phyloP scores from a whole-genome alignment of 1,140 invertebrate species.

The Andrena cerasifolii region DNA sequence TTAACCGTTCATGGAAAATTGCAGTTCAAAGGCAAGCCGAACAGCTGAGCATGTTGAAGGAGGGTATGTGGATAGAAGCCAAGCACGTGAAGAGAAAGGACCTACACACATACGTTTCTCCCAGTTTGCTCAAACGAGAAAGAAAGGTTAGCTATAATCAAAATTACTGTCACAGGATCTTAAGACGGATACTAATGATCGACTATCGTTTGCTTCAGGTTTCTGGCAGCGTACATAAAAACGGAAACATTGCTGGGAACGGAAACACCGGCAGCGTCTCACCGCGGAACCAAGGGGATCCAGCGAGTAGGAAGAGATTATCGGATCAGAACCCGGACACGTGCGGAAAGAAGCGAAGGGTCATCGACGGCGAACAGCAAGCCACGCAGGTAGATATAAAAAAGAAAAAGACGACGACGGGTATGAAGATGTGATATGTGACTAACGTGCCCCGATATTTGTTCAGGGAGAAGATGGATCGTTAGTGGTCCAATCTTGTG shows the following conservation, averaged over 20 bases:
- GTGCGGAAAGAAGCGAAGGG: constrained; percentile 71
- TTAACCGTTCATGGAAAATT: not conserved
- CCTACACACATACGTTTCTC: constrained; percentile 88
- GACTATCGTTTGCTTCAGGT: constrained; percentile 45
- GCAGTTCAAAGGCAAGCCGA: constrained; percentile 86
- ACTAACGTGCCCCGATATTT: not conserved
- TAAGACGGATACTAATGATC: not conserved
- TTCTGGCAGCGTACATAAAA: constrained; percentile 70
- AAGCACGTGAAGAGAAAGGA: constrained; percentile 89
- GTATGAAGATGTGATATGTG: not conserved
- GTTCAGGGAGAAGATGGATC: constrained; percentile 72
- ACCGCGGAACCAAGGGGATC: constrained; percentile 65
- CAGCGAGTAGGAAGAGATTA: constrained; percentile 64
- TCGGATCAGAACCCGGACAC: constrained; percentile 71
- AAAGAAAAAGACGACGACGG: not conserved
- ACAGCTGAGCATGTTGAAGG: constrained; percentile 91
- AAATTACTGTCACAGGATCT: not conserved
- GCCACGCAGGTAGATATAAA: constrained; percentile 60
- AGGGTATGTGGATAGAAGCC: constrained; percentile 95
- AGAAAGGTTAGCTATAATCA: constrained; percentile 82
- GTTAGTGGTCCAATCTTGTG: constrained; percentile 72
- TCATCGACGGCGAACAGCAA: constrained; percentile 70
- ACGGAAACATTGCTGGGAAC: constrained; percentile 71
- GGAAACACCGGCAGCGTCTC: constrained; percentile 71
- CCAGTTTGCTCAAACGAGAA: constrained; percentile 87